Base-by-base conservation (phyloP, 2,888 invertebrate genomes). In the Macaria liturata region DNA sequence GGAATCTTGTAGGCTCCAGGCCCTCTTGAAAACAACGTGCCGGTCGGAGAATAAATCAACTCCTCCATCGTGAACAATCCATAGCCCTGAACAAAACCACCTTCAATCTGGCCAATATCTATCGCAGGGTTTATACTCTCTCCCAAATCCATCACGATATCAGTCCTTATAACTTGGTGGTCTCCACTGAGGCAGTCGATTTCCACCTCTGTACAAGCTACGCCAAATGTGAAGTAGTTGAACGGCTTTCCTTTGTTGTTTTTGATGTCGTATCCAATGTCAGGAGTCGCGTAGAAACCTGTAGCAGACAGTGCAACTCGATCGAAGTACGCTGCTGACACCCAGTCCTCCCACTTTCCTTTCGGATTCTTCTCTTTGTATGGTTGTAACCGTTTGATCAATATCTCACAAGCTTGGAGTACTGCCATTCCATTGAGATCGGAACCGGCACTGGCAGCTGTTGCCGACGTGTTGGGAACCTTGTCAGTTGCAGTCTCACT, bases 91-190 rank as follows among this genome's bases (percentile, higher is more conserved):
- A 97, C 93, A 74, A 98, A 99, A 0, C 94, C 99, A 3, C 99
- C 99, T 88, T 99, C 99, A 9, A 99, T 95, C 92, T 99, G 99
- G 0, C 98, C 99, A 70, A 99, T 96, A 74, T 99, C 99, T 65
- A 99, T 97, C 1, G 98, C 98, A 3, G 99, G 99, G 86, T 99
- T 99, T 54, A 99, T 88, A 84, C 98, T 98, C 69, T 97, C 95
- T 0, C 98, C 98, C 68, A 99, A 93, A 88, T 99, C 99, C 98
- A 99, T 98, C 0, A 99, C 98, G 69, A 99, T 98, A 75, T 99
- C 98, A 0, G 97, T 96, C 74, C 96, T 93, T 40, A 97, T 83
- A 1, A 98, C 95, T 89, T 95, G 95, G 84, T 98, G 98, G 77
- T 98, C 98, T 5, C 98, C 98, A 32, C 98, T 98, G 0, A 98